Conservation (phyloP, 1,140 invertebrate genomes). For the Tetragonula clypearis region DNA sequence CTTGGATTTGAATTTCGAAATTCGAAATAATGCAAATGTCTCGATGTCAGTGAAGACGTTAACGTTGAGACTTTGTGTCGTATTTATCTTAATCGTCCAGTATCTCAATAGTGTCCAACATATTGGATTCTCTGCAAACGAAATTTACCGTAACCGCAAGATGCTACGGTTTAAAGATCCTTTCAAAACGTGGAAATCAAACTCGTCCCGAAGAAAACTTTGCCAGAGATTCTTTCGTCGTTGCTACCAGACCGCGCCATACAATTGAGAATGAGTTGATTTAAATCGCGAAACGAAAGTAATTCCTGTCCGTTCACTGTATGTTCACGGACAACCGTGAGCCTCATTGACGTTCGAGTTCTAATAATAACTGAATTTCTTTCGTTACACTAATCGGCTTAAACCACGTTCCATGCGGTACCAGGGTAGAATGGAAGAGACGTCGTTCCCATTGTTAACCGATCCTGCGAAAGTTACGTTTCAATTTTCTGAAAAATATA, state of each 20-base stretch:
- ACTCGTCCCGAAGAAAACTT: background rate
- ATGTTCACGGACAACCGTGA: background rate
- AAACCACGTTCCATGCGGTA: constrained; percentile 6
- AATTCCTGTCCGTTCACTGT: background rate
- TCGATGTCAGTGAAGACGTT: too few relatives aligned
- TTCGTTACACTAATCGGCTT: background rate
- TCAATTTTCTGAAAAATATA: constrained; percentile 37
- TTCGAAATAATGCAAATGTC: too few relatives aligned
- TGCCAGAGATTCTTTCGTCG: background rate
- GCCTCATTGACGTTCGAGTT: background rate
- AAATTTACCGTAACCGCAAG: too few relatives aligned
- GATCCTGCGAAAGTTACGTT: background rate
- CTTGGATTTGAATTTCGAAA: too few relatives aligned
- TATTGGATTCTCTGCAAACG: background rate
- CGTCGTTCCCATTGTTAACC: background rate
- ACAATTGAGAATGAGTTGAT: background rate
- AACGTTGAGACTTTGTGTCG: too few relatives aligned
- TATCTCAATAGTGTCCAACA: background rate
- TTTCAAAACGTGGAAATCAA: too few relatives aligned
- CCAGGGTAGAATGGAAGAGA: too few relatives aligned
- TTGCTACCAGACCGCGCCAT: too few relatives aligned
- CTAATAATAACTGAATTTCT: constrained; percentile 7
- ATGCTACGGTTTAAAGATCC: background rate
- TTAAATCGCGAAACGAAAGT: background rate
- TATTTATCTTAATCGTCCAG: too few relatives aligned